Evolutionary conservation across 1,140 invertebrate genomes (phyloP), one percentile per base, ranked within the genome.

Genomic region (Diploscapter pachys): DNA sequence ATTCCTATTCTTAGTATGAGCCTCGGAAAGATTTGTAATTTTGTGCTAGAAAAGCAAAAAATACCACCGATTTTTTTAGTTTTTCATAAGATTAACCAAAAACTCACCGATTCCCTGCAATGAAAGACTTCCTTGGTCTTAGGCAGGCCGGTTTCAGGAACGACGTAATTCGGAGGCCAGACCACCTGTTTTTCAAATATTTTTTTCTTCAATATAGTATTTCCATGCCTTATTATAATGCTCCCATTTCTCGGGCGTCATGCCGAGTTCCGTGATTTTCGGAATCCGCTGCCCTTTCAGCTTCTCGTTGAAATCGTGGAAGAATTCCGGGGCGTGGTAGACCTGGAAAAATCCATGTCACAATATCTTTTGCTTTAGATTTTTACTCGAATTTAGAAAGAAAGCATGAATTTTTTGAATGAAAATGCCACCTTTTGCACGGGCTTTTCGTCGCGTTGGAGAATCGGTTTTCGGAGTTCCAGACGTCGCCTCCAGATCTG

Each of bases 211-310:
- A 13, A 4, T 69, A 4, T 59, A 13, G 51, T 54, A n/a, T 63
- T 73, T 6, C 4, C 67, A 66, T 55, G 82, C 82, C 76, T 85
- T 85, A 71, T 85, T 85, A 53, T 85, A 81, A 73, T 85, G 84
- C 57, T 85, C 84, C 83, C 83, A 85, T 63, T 85, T 85, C 9
- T 85, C 84, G 4, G 83, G 83, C 8, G 83, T 85, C 75, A 76
- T 72, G 51, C 75, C 78, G 69, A 63, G 49, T 80, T 72, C 56
- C 76, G n/a, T 6, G 83, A 82, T 63, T 75, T 57, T 13, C 80
- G 79, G 48, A 73, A 69, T 9, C 79, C 76, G 4, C 74, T 79
- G 9, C 80, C 78, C 2, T 71, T 77, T 78, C 3, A 74, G 51
- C 8, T 72, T 72, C 70, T 84, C 65, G 13, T 85, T 73, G 2